phyloP scores from a whole-genome alignment of 23 tunicate genomes.

The Halocynthia roretzi region DNA sequence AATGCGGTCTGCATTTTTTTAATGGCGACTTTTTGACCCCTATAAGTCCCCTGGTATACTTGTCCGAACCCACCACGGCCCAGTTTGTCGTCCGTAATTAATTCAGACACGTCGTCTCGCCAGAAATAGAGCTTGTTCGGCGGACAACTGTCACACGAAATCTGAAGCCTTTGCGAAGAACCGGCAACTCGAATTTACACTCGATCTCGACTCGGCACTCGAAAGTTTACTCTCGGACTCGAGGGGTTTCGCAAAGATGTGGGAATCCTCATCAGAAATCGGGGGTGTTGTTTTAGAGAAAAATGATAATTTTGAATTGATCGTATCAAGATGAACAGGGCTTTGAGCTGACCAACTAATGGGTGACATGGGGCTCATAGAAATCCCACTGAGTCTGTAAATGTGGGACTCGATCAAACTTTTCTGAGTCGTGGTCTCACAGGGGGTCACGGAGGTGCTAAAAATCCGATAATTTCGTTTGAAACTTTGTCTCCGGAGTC shows the following conservation, averaged over 20 bases:
- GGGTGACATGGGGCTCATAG: conserved; percentile 58
- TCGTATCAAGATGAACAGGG: conserved; percentile 29
- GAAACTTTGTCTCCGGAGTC: background rate
- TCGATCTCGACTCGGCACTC: background rate
- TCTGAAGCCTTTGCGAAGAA: conserved; percentile 2
- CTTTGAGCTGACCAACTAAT: conserved; percentile 71
- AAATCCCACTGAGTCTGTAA: conserved; percentile 49
- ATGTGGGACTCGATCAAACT: conserved; percentile 13
- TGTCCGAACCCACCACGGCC: conserved; percentile 86
- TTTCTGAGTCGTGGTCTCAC: conserved; percentile 7
- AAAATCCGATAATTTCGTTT: conserved; percentile 13
- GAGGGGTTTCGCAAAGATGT: background rate
- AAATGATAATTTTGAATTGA: background rate
- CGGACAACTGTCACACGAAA: conserved; percentile 47
- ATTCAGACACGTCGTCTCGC: conserved; percentile 58
- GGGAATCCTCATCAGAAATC: background rate
- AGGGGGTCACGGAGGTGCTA: conserved; percentile 20
- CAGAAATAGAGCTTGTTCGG: conserved; percentile 75
- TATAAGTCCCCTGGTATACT: conserved; percentile 71
- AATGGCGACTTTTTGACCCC: conserved; percentile 75
- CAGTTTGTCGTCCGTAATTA: conserved; percentile 35
- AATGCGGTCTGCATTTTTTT: conserved; percentile 50
- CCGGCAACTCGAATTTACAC: background rate
- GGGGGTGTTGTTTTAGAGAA: background rate
- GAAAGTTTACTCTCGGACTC: background rate